Conservation (phyloP, 2,888 invertebrate genomes). For the Eudasyphora cyanicolor region DNA sequence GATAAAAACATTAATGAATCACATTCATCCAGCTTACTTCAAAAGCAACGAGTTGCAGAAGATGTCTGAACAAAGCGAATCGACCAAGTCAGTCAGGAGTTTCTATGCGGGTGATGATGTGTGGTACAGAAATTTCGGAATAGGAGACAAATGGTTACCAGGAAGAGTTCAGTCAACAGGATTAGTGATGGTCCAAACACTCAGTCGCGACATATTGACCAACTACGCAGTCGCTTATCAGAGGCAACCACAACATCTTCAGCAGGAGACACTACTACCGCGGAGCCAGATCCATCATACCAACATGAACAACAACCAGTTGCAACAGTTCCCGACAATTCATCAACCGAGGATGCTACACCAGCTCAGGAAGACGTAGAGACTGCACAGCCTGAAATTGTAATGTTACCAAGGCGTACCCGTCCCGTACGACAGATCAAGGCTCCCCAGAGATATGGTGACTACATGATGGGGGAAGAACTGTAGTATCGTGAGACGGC, state of each 20-base stretch:
- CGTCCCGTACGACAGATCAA: not conserved
- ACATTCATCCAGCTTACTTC: not conserved
- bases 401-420: not conserved
- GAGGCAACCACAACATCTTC: too few relatives aligned
- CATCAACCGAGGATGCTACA: not conserved
- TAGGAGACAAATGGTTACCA: too few relatives aligned
- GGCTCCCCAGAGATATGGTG: constrained; percentile 15
- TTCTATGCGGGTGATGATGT: too few relatives aligned
- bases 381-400: not conserved
- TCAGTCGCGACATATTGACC: too few relatives aligned
- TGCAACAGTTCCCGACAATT: not conserved
- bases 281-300: not conserved
- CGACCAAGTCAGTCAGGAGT: too few relatives aligned
- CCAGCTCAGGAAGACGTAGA: not conserved
- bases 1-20: too few relatives aligned
- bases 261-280: not conserved
- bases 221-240: too few relatives aligned
- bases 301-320: not conserved
- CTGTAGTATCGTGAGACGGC: not conserved
- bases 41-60: not conserved
- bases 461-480: constrained; percentile 22
- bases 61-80: not conserved
- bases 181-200: too few relatives aligned
- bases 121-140: too few relatives aligned
- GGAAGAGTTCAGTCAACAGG: too few relatives aligned